Evolutionary conservation across 2,113 vertebrate species (phyloP), one percentile per base, ranked within the genome.

Genomic region (Hydrochoerus hydrochaeris): DNA sequence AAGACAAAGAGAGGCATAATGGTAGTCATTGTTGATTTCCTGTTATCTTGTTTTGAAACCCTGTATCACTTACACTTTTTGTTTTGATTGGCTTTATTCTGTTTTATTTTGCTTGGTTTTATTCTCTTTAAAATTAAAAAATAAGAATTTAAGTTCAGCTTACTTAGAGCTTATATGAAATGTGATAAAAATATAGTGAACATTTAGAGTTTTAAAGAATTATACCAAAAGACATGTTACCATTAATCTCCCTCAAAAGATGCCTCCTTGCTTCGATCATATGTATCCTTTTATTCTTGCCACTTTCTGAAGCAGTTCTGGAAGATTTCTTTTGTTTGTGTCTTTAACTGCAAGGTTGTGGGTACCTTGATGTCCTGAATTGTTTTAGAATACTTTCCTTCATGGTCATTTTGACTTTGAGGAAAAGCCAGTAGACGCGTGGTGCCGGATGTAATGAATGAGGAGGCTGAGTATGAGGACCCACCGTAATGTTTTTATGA

Each of bases 91-190:
- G 54, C 54, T 57, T 57, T 57, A 17, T 57, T 57, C 54, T 54
- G 52, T 16, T 57, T 57, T 57, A 57, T 57, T 57, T 57, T 57
- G 54, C 54, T 57, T 57, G 54, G 54, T 57, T 57, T 57, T 57
- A 57, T 57, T 57, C 54, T 57, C 54, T 57, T 57, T 57, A 57
- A 57, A 57, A 19, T 54, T 57, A 17, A 57, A 57, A 57, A 93
- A 49, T 96, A 91, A 84, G 86, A 90, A 78, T 54, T 85, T 94
- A 92, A 89, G 58, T 52, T 90, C 20, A 32, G 58, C 38, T 22
- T 63, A 3, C 58, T 9, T 67, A 78, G 81, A 92, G 20, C 22
- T 95, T 92, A 58, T 8, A 46, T 78, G 60, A 49, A 78, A 17
- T 49, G 28, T 30, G 41, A 26, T 77, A 13, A 77, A 77, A 77